Percentiles rank a stretch among this genome's conserved stretches.
Evolutionary conservation across 2,797 vertebrate species (phyloP).

Genomic region (Threskiornis aethiopicus): DNA sequence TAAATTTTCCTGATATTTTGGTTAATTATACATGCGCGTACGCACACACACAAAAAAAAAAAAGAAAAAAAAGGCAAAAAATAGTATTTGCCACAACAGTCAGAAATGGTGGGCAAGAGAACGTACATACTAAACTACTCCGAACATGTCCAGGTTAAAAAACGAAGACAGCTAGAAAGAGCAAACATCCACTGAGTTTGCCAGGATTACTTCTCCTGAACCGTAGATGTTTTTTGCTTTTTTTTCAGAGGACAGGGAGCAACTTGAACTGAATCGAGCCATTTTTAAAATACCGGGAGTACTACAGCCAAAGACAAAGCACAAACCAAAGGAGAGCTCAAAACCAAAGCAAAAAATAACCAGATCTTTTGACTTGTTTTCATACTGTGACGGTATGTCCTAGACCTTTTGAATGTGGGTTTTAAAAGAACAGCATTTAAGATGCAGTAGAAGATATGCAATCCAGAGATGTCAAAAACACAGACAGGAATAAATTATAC

Average conservation of each 20-base stretch:
- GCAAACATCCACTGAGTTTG: background rate
- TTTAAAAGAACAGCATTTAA: constrained; percentile 30
- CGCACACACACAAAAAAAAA: background rate
- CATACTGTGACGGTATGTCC: background rate
- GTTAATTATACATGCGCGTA: background rate
- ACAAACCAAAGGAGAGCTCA: constrained; percentile 8
- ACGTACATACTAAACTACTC: background rate
- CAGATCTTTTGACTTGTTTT: background rate
- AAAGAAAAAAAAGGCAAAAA: background rate
- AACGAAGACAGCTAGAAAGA: background rate
- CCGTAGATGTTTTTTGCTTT: background rate
- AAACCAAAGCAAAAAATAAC: constrained; percentile 18
- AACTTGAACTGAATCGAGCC: background rate
- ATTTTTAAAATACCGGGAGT: background rate
- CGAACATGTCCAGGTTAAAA: background rate
- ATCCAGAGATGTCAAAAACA: constrained; percentile 47
- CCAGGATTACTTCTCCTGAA: background rate
- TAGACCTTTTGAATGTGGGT: background rate
- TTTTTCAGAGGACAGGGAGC: constrained; percentile 1
- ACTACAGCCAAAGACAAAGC: background rate
- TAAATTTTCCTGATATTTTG: constrained; percentile 48
- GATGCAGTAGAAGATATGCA: constrained; percentile 47
- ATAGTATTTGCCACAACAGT: background rate
- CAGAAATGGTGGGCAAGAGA: background rate
- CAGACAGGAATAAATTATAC: constrained; percentile 17